These are phyloP conservation scores for Acholoe squamosa DNA, from an alignment of 2,888 invertebrate species.

Conservation along the genomic window DNA sequence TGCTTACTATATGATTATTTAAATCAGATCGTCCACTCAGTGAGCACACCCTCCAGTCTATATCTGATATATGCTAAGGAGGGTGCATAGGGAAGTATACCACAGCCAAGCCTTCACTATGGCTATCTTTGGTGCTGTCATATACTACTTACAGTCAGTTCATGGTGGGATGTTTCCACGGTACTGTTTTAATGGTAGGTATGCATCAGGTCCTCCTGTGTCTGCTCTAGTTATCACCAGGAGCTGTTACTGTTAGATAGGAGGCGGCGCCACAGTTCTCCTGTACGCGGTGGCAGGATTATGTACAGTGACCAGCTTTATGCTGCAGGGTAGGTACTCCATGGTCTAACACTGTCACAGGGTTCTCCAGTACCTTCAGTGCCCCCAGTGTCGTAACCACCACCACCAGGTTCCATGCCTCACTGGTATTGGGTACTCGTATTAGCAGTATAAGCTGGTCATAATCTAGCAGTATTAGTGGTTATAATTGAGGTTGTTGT, in stretches of 20 bases:
- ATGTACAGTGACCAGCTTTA: conserved; percentile 17
- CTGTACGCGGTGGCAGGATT: neutral
- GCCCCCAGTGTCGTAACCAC: neutral
- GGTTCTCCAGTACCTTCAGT: neutral
- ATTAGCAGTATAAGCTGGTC: neutral
- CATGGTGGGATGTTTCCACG: too few species aligned
- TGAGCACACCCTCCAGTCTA: too few species aligned
- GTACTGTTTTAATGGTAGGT: too few species aligned
- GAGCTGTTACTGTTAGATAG: neutral
- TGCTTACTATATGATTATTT: too few species aligned
- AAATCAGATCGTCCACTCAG: too few species aligned
- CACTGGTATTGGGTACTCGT: too few species aligned
- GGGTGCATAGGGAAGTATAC: too few species aligned
- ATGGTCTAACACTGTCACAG: neutral
- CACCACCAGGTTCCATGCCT: too few species aligned
- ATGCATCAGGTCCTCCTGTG: neutral
- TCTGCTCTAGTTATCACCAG: neutral
- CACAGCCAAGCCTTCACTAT: too few species aligned
- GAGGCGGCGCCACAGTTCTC: neutral
- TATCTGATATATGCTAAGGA: too few species aligned
- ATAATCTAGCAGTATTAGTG: neutral
- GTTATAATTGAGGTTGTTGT: neutral
- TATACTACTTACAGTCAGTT: too few species aligned
- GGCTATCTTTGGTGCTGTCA: too few species aligned
- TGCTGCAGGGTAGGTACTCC: neutral